phyloP scores from a whole-genome alignment of 2,797 vertebrate genomes.

The Pristis pectinata region DNA sequence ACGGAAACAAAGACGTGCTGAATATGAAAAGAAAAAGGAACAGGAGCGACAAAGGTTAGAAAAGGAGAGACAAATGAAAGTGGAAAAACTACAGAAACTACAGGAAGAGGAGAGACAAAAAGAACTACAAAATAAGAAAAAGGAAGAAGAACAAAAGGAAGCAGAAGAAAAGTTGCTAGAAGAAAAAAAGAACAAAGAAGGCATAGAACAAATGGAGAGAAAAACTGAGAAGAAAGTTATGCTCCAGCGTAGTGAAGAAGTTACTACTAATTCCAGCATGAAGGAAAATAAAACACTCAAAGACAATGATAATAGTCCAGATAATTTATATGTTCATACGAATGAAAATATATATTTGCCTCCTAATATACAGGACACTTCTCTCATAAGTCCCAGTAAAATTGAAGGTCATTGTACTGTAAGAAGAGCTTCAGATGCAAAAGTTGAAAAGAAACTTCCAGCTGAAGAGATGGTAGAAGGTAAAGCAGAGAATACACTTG shows the following conservation, averaged over 20 bases:
- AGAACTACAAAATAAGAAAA: constrained; percentile 28
- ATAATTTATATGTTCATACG: not conserved
- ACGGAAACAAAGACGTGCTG: constrained; percentile 33
- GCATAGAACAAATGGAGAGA: not conserved
- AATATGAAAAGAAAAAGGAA: constrained; percentile 29
- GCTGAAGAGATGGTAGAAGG: not conserved
- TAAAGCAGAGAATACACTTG: not conserved
- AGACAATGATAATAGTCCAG: not conserved
- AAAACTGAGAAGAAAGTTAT: not conserved
- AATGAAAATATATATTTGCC: not conserved
- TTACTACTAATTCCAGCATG: not conserved
- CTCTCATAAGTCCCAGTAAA: not conserved
- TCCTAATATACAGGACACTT: not conserved
- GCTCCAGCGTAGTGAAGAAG: not conserved
- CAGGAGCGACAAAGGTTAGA: constrained; percentile 18
- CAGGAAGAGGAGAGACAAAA: constrained; percentile 38
- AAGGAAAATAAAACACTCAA: not conserved
- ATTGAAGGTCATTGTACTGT: not conserved
- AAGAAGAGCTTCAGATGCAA: not conserved
- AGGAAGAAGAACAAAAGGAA: constrained; percentile 41
- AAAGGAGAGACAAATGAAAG: constrained; percentile 1
- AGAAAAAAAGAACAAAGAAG: constrained; percentile 39
- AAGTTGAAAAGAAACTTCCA: not conserved
- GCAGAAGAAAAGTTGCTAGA: constrained; percentile 22
- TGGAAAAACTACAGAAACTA: constrained; percentile 6